Base-by-base conservation (phyloP, 1,140 invertebrate species). In the Archivesica marissinica region DNA sequence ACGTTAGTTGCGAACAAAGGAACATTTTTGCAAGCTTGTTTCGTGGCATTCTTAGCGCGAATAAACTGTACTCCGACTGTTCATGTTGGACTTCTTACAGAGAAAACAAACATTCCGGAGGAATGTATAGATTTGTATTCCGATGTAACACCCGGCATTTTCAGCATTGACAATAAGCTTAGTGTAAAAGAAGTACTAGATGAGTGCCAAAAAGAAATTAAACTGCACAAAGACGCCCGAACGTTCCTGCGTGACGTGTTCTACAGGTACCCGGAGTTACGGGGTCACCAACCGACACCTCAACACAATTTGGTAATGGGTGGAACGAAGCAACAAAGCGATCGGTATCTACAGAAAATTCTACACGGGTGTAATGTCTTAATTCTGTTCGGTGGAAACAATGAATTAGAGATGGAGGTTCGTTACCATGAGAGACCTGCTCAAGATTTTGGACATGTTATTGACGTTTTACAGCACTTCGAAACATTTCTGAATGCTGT, bases 221-320 rank as follows among this genome's bases (percentile, higher is more conserved):
- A 85, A n/a, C 81, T 47, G 15, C 61, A 83, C 25, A 74, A 56
- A n/a, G 33, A 84, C 0, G 79, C 87, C 23, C 41, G 79, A 44
- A 86, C 88, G 0, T 90, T 89, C 44, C 68, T 90, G 0, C 41
- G 77, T 3, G 89, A 89, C 44, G 75, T 88, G n/a, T 87, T 88
- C 44, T 89, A 89, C 50, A 33, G 89, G 70, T 90, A 89, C 35
- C 88, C 87, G 20, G 88, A 88, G 20, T 44, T 90, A 13, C 56
- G 82, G 25, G 88, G 86, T 15, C 47, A 66, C n/a, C 83, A 87
- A 70, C 56, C 83, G 50, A 72, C 80, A 50, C 86, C 84, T 6
- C 80, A 86, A 54, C 89, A 90, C 66, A 90, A 90, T 47, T 78
- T 90, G 23, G 89, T 89, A 23, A 72, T 89, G 2, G 88, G 85